A percentile compares a stretch with the other conserved stretches of the same genome.
phyloP scores from a whole-genome alignment of 2,797 vertebrate species.

The Champsocephalus esox region DNA sequence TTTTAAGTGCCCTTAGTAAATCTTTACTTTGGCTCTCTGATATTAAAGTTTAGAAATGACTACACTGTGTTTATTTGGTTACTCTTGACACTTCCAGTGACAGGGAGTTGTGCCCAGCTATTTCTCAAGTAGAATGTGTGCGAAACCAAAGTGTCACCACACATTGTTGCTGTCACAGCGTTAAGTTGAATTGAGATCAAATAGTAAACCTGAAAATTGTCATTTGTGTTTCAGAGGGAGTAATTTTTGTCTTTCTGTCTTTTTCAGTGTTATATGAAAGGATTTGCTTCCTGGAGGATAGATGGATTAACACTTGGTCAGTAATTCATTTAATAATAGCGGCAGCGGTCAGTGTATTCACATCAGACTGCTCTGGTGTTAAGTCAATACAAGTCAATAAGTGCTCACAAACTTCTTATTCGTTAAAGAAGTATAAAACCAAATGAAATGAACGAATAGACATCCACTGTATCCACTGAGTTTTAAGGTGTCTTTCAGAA shows the following conservation, averaged over 20 bases:
- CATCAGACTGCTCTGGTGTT: background rate
- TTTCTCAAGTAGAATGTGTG: slow-evolving; percentile 46
- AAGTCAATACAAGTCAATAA: background rate
- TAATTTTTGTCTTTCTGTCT: background rate
- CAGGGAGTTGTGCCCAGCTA: slow-evolving; percentile 48
- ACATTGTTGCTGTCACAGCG: slow-evolving; percentile 63
- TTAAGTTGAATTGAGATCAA: slow-evolving; percentile 59
- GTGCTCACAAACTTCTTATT: background rate
- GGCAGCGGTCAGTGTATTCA: background rate
- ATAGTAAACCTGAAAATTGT: slow-evolving; percentile 37
- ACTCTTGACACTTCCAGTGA: slow-evolving; percentile 52
- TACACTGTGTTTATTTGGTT: slow-evolving; percentile 30
- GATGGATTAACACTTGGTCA: too few species aligned
- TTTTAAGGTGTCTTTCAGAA: too few species aligned
- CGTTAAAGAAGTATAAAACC: background rate
- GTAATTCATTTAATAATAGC: too few species aligned
- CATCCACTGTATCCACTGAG: too few species aligned
- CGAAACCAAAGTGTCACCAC: slow-evolving; percentile 58
- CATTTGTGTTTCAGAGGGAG: background rate
- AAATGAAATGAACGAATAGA: too few species aligned
- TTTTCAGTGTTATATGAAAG: background rate
- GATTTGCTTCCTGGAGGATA: background rate
- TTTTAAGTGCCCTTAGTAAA: background rate
- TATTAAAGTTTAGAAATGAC: slow-evolving; percentile 2
- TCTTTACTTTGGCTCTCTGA: slow-evolving; percentile 1